phyloP scores from a whole-genome alignment of 64 coral and sea anemone genomes.

The Montipora efflorescens region DNA sequence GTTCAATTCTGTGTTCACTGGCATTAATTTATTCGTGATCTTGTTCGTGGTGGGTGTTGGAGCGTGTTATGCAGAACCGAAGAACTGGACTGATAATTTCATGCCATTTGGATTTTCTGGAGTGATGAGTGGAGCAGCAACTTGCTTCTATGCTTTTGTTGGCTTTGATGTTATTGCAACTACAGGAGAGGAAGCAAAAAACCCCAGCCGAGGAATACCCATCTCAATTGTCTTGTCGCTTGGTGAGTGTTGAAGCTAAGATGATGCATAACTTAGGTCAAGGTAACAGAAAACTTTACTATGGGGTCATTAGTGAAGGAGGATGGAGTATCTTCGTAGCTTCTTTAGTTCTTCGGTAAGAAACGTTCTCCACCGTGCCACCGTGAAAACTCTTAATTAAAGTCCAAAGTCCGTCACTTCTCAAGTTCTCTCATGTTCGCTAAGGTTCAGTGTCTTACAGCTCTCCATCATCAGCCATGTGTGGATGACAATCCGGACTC shows the following conservation, averaged over 20 bases:
- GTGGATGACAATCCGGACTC: too few relatives aligned
- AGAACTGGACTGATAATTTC: slow-evolving; percentile 25
- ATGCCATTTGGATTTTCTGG: slow-evolving; percentile 33
- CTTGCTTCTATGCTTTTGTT: slow-evolving; percentile 37
- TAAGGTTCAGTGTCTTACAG: too few relatives aligned
- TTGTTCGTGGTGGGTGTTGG: slow-evolving; percentile 21
- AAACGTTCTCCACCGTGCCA: too few relatives aligned
- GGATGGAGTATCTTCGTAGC: too few relatives aligned
- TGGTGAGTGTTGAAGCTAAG: neutral
- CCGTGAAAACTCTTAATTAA: too few relatives aligned
- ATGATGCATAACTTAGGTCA: neutral
- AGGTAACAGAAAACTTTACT: too few relatives aligned
- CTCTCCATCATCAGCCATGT: too few relatives aligned
- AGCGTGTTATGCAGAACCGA: neutral
- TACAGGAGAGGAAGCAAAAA: slow-evolving; percentile 41
- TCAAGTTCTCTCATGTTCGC: too few relatives aligned
- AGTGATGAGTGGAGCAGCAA: slow-evolving; percentile 34
- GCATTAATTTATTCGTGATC: slow-evolving; percentile 40
- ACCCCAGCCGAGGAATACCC: slow-evolving; percentile 35
- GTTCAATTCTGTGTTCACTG: slow-evolving; percentile 23
- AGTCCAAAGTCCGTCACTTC: too few relatives aligned
- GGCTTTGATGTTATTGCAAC: slow-evolving; percentile 52
- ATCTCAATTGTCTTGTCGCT: slow-evolving; percentile 10
- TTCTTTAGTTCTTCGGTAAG: too few relatives aligned
- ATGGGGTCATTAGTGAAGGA: too few relatives aligned